phyloP scores from a whole-genome alignment of 2,113 vertebrate species.

The Macroglossus sobrinus region DNA sequence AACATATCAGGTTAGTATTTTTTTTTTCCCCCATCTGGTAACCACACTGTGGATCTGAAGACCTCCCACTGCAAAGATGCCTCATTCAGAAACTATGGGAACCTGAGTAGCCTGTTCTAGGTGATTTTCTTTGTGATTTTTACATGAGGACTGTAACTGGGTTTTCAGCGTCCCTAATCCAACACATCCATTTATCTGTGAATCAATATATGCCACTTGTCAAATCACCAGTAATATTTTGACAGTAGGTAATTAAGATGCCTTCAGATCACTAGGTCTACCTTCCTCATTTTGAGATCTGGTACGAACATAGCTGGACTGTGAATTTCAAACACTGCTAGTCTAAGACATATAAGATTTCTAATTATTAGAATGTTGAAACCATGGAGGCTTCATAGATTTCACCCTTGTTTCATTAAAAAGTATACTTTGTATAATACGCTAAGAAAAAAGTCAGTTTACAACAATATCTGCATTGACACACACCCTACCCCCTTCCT shows the following conservation, averaged over 20 bases:
- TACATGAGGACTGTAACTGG: not conserved
- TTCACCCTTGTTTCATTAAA: not conserved
- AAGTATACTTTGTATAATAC: not conserved
- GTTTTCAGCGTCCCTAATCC: not conserved
- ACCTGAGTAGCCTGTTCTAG: not conserved
- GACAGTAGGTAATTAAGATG: not conserved
- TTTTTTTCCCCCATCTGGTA: not conserved
- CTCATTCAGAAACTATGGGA: not conserved
- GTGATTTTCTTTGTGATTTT: not conserved
- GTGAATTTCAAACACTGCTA: not conserved
- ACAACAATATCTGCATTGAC: not conserved
- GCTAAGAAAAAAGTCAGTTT: not conserved
- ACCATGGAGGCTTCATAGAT: not conserved
- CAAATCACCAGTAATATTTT: not conserved
- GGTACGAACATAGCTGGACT: not conserved
- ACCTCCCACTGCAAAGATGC: not conserved
- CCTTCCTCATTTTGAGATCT: slow-evolving; percentile 3
- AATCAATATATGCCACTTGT: not conserved
- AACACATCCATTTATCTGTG: not conserved
- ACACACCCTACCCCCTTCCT: accelerated
- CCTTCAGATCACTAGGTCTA: not conserved
- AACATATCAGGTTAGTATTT: not conserved
- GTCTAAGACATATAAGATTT: slow-evolving; percentile 19
- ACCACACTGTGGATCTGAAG: not conserved
- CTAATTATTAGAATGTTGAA: not conserved